Conservation (phyloP, 2,888 invertebrate genomes). For the Drosophila mayaguana region DNA sequence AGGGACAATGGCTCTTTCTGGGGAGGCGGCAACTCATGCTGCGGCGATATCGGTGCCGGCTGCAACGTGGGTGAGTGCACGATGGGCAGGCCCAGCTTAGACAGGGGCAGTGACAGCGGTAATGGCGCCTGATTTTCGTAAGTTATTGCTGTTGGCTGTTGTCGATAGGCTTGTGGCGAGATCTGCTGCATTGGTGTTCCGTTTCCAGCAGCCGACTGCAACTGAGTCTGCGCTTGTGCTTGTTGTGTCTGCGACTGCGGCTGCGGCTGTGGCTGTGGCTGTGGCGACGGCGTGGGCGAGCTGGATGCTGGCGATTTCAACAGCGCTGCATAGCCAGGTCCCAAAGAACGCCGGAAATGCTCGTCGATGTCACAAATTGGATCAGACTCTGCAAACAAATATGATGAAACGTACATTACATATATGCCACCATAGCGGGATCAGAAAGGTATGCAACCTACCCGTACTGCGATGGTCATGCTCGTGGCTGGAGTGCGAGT, state of each 20-base stretch:
- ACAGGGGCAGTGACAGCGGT: conserved; percentile 40
- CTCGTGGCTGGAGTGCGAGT: conserved; percentile 71
- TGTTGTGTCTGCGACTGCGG: conserved; percentile 70
- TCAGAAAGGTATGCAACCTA: conserved; percentile 41
- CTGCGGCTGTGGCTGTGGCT: conserved; percentile 50
- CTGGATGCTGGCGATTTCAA: conserved; percentile 85
- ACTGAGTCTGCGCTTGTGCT: conserved; percentile 43
- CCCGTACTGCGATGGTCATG: conserved; percentile 82
- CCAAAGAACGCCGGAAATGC: conserved; percentile 96
- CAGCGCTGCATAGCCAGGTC: conserved; percentile 91
- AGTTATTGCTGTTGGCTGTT: conserved; percentile 28
- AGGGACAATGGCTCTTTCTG: conserved; percentile 78
- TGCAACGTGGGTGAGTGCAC: conserved; percentile 66
- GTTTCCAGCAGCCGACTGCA: conserved; percentile 43
- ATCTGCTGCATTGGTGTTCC: conserved; percentile 66
- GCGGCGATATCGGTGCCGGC: conserved; percentile 60
- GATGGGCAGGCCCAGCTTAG: conserved; percentile 51
- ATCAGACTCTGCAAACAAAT: conserved; percentile 87
- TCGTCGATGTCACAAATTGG: conserved; percentile 96
- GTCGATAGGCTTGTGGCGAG: conserved; percentile 65
- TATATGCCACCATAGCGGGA: neutral
- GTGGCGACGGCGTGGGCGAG: conserved; percentile 77
- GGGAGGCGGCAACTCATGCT: conserved; percentile 69
- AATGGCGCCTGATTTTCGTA: conserved; percentile 55
- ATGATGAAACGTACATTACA: neutral